Percentiles rank a stretch among this genome's conserved stretches.
phyloP scores from a whole-genome alignment of 1,140 invertebrate species.

The Bombus huntii region DNA sequence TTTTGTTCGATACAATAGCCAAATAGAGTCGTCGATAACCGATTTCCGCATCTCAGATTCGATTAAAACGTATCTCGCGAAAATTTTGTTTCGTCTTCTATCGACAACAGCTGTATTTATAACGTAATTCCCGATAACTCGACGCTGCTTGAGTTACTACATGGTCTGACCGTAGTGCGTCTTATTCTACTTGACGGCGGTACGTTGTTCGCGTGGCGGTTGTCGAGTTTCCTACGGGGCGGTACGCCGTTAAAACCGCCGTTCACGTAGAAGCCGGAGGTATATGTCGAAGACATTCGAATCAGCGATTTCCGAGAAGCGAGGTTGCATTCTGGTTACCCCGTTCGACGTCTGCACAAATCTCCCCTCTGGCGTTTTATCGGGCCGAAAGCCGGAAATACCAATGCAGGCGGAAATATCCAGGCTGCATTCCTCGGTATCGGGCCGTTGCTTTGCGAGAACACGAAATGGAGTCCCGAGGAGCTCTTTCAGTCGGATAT shows the following conservation, averaged over 20 bases:
- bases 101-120: no score
- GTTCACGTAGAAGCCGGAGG: conserved; percentile 14
- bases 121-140: no score
- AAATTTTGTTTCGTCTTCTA: no score
- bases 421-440: conserved; percentile 34
- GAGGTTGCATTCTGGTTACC: conserved; percentile 36
- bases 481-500: conserved; percentile 24
- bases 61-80: no score
- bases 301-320: conserved; percentile 44
- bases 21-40: no score
- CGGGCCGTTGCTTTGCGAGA: conserved; percentile 24
- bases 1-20: no score
- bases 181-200: neutral
- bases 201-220: no score
- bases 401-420: conserved; percentile 31
- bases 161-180: neutral
- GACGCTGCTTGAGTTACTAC: no score
- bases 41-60: no score
- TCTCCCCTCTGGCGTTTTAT: conserved; percentile 40
- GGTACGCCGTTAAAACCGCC: conserved; percentile 30
- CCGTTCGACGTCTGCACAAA: neutral
- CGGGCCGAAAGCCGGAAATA: conserved; percentile 34
- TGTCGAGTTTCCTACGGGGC: neutral
- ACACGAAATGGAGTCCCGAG: conserved; percentile 41
- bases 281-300: conserved; percentile 43